Evolutionary conservation across 2,797 vertebrate species (phyloP), one percentile per base, ranked within the genome.

Genomic region (Lemur catta): DNA sequence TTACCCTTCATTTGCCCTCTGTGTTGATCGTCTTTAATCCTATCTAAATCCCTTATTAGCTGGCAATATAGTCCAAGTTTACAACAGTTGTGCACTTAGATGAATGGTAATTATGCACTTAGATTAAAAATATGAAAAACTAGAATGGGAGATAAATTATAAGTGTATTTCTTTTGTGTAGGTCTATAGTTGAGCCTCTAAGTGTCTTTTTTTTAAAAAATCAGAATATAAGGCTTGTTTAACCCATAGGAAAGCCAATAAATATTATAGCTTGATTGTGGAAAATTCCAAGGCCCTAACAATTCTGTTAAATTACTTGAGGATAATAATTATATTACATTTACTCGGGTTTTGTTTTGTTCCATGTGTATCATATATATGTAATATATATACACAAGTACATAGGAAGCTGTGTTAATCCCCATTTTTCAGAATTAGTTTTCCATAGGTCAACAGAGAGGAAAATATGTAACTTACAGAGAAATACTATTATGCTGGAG

Each of bases 1-100:
- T 97, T 97, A 98, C 93, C 98, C 98, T 98, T 89, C 96, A 84
- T 97, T 96, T 98, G 98, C 97, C 98, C 98, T 96, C 89, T 95
- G 5, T 52, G 94, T 93, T 98, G 98, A 98, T 98, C 97, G 91
- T 94, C 65, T 48, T 85, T 98, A 98, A 98, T 98, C 97, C 79
- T 84, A 0, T 63, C 69, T 97, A 96, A 98, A 96, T 97, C 95
- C 98, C 98, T 98, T 97, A 97, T 92, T 94, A 26, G 35, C 84
- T 96, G 50, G 76, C 30, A 95, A 46, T 72, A 96, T 92, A 50
- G 57, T 52, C 88, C 76, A 92, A 48, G 14, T 95, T 92, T 89
- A 91, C 94, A 61, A 35, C 74, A 75, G 74, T 67, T 93, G 61
- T 74, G 24, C 76, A 52, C 14, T 74, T 95, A 52, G 4, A 61